These are phyloP conservation scores for Barnardius zonarius DNA, from an alignment of 2,113 vertebrate genomes.

Conservation along the genomic window DNA sequence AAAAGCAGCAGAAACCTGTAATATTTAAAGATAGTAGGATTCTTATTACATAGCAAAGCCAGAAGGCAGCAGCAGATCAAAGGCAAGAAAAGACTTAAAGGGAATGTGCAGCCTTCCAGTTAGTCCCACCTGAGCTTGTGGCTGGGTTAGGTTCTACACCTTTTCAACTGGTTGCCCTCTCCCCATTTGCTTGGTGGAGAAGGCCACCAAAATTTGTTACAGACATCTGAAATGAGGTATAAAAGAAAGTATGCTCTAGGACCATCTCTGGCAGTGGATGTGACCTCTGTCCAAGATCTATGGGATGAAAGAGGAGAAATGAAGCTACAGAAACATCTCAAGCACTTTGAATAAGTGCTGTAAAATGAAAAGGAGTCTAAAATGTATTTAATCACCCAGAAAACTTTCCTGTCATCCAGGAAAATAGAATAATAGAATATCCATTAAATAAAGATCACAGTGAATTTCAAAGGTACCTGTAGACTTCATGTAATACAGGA, in stretches of 20 bases:
- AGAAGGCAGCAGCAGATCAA: slow-evolving; percentile 15
- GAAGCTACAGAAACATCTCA: neutral
- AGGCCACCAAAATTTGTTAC: neutral
- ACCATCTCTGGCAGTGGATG: neutral
- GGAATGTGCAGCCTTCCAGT: neutral
- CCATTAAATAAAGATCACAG: neutral
- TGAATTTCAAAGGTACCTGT: neutral
- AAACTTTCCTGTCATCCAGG: neutral
- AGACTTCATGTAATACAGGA: neutral
- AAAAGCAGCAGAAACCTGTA: slow-evolving; percentile 1
- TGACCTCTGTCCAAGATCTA: neutral
- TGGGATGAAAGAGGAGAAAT: neutral
- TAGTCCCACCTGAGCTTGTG: neutral
- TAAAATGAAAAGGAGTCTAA: neutral
- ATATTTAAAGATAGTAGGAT: neutral
- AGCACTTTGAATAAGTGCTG: neutral
- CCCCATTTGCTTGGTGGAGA: neutral
- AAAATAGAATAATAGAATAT: neutral
- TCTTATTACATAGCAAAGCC: neutral
- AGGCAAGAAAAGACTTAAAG: neutral
- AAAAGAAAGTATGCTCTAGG: neutral
- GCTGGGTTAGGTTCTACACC: neutral
- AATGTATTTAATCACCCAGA: neutral
- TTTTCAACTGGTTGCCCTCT: neutral
- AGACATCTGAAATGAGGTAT: neutral